Percentiles rank a stretch among this genome's conserved stretches.
phyloP scores from a whole-genome alignment of 2,113 vertebrate species.

The Centropristis striata region DNA sequence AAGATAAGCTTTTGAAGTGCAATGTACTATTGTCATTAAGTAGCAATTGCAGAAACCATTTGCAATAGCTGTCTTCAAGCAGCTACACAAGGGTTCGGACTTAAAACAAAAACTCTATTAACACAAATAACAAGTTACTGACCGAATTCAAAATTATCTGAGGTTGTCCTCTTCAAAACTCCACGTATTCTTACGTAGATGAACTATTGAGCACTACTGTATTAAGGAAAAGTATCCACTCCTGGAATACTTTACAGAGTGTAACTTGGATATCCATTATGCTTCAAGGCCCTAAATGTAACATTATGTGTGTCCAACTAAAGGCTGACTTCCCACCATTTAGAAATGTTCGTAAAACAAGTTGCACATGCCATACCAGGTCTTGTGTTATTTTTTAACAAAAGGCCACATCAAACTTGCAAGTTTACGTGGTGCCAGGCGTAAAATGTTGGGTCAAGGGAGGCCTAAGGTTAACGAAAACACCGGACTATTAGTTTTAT shows the following conservation, averaged over 20 bases:
- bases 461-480: not conserved
- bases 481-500: too few species aligned
- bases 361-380: not conserved
- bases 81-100: too few species aligned
- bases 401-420: not conserved
- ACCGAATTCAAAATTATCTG: not conserved
- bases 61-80: too few species aligned
- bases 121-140: not conserved
- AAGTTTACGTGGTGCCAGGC: not conserved
- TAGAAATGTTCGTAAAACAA: not conserved
- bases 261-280: too few species aligned
- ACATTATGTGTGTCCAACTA: not conserved
- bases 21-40: not conserved
- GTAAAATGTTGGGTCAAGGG: not conserved
- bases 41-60: not conserved
- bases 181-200: not conserved
- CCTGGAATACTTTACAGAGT: not conserved
- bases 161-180: not conserved
- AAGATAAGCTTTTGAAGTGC: not conserved
- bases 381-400: not conserved
- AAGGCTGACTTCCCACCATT: not conserved
- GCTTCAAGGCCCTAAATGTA: not conserved
- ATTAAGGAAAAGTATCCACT: too few species aligned
- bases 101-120: too few species aligned
- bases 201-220: not conserved